phyloP scores from a whole-genome alignment of 2,888 invertebrate species.

The Celastrina argiolus region DNA sequence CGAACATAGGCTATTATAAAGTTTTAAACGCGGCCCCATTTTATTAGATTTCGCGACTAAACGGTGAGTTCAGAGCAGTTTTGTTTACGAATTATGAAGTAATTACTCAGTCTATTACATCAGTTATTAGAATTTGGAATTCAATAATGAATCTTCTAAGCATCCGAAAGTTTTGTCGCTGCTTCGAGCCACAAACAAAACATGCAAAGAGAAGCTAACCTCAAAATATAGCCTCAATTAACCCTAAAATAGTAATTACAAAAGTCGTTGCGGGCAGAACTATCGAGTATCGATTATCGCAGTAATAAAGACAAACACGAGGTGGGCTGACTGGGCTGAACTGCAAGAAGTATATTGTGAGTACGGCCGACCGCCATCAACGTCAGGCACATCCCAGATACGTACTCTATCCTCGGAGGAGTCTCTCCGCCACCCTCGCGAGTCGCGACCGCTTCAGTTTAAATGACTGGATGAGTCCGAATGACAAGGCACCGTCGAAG shows the following conservation, averaged over 20 bases:
- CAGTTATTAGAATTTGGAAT: not conserved
- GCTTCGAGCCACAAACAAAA: no score
- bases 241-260: not conserved
- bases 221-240: no score
- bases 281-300: not conserved
- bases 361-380: slow-evolving; percentile 50
- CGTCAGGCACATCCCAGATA: slow-evolving; percentile 41
- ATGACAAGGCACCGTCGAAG: not conserved
- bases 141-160: no score
- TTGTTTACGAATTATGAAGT: slow-evolving; percentile 10
- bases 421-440: slow-evolving; percentile 19
- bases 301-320: slow-evolving; percentile 17
- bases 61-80: not conserved
- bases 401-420: slow-evolving; percentile 9
- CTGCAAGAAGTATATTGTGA: slow-evolving; percentile 35
- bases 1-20: slow-evolving; percentile 22
- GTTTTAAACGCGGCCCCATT: slow-evolving; percentile 20
- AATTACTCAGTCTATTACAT: not conserved
- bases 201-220: no score
- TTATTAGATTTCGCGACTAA: slow-evolving; percentile 19
- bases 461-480: not conserved
- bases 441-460: not conserved
- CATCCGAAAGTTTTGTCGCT: no score
- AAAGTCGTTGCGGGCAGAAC: no score
- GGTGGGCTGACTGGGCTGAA: not conserved